These are phyloP conservation scores for Rhynchonema sp. DNA, from an alignment of 2,888 invertebrate genomes.

Conservation along the genomic window DNA sequence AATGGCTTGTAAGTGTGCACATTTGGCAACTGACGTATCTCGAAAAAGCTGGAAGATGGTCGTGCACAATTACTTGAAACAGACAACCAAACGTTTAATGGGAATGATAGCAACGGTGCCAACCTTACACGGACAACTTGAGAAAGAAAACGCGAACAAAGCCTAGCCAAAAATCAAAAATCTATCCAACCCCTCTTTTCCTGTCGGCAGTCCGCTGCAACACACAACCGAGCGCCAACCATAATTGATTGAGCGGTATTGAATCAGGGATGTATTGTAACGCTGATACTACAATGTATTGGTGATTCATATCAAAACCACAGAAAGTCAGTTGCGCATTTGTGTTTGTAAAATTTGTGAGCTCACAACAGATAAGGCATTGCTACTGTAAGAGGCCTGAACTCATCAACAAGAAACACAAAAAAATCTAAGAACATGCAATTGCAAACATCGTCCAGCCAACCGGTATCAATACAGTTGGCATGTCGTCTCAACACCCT, in stretches of 20 bases:
- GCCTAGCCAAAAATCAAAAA: too few relatives aligned
- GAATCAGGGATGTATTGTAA: constrained; percentile 58
- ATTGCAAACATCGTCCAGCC: background rate
- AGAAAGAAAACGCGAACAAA: background rate
- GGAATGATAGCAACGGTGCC: background rate
- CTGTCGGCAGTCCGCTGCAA: constrained; percentile 57
- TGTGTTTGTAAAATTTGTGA: background rate
- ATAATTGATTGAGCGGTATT: constrained; percentile 52
- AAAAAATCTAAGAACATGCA: background rate
- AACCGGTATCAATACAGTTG: constrained; percentile 13
- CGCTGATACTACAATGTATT: constrained; percentile 38
- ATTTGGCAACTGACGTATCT: too few relatives aligned
- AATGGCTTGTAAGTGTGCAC: too few relatives aligned
- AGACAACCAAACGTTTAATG: background rate
- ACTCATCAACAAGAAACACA: too few relatives aligned
- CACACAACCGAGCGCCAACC: constrained; percentile 43
- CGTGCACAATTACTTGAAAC: too few relatives aligned
- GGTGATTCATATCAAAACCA: too few relatives aligned
- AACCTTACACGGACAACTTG: background rate
- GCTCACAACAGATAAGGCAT: too few relatives aligned
- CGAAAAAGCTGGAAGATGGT: too few relatives aligned
- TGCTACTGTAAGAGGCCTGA: too few relatives aligned
- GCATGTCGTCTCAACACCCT: constrained; percentile 62
- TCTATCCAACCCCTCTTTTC: constrained; percentile 48
- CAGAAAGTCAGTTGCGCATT: too few relatives aligned